Percentiles rank a stretch among this genome's conserved stretches.
Evolutionary conservation across 2,113 vertebrate genomes (phyloP).

Genomic region (Carettochelys insculpta): DNA sequence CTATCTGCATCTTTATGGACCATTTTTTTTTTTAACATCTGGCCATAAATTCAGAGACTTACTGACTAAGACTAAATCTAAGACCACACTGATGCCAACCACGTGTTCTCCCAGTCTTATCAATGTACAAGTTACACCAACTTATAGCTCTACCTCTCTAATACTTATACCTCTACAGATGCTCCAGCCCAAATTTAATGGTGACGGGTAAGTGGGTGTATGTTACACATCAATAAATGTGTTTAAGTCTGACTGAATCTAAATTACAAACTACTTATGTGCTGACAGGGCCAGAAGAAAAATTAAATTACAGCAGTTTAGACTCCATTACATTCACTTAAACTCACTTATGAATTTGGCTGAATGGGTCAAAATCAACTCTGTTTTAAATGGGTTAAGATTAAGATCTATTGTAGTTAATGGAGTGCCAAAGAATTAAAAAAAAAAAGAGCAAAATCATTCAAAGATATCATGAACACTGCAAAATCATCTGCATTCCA

Average conservation of each 20-base stretch:
- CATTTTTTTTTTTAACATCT: neutral
- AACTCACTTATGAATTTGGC: neutral
- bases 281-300: constrained; percentile 1
- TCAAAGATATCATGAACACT: neutral
- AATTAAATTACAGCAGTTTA: neutral
- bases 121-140: neutral
- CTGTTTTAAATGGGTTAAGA: neutral
- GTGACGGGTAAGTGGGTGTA: neutral
- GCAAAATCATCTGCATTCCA: neutral
- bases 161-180: neutral
- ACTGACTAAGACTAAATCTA: no score
- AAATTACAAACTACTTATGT: neutral
- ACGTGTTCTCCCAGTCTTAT: neutral
- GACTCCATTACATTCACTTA: constrained; percentile 16
- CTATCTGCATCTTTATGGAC: neutral
- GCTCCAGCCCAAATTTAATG: neutral
- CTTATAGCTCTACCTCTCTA: neutral
- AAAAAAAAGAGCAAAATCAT: neutral
- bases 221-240: neutral
- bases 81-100: neutral
- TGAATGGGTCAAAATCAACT: constrained; percentile 5
- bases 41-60: neutral
- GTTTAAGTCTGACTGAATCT: neutral
- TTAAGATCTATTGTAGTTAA: constrained; percentile 14
- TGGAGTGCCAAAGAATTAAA: neutral